Evolutionary conservation across 64 coral and sea anemone species (phyloP), one percentile per base, ranked within the genome.

Genomic region (Pocillopora damicornis): DNA sequence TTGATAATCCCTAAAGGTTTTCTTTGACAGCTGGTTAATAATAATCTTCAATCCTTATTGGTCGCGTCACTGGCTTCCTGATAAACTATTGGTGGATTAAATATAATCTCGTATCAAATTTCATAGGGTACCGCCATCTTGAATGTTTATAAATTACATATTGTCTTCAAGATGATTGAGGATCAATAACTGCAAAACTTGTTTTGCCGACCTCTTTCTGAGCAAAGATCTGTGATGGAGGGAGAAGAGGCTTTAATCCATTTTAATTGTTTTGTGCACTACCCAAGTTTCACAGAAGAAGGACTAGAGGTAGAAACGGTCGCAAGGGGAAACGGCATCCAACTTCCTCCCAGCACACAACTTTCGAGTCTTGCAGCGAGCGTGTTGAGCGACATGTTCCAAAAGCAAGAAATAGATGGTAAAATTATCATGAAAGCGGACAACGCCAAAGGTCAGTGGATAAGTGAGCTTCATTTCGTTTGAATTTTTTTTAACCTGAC

Each of bases 361-460:
- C 60, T 96, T 6, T 90, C 94, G 0, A 88, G 84, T 20, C 77
- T 96, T 15, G 91, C 94, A 11, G 94, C 91, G 36, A 91, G 86
- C 75, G 94, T 96, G 23, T 61, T 96, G 68, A 96, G 88, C 69
- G 94, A 92, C 35, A 96, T 96, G 94, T 96, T 90, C 83, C 91
- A 96, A 62, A 96, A 93, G 74, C 84, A 78, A 64, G 94, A 96
- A 81, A 90, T 96, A 38, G 94, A 93, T 17, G 94, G 94, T 1
- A 96, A 96, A 76, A 67, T 96, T 65, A 96, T 96, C n/a, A 82
- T 96, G 88, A 96, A 96, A 81, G 94, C 94, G 2, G 94, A 96
- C 82, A 93, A 83, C 60, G 94, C 94, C 4, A 96, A 96, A 90
- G 94, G 94, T 96, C 73, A 72, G 73, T 76, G 58, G 4, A 60